Evolutionary conservation across 2,797 vertebrate species (phyloP).

Genomic region (Tinamus major): DNA sequence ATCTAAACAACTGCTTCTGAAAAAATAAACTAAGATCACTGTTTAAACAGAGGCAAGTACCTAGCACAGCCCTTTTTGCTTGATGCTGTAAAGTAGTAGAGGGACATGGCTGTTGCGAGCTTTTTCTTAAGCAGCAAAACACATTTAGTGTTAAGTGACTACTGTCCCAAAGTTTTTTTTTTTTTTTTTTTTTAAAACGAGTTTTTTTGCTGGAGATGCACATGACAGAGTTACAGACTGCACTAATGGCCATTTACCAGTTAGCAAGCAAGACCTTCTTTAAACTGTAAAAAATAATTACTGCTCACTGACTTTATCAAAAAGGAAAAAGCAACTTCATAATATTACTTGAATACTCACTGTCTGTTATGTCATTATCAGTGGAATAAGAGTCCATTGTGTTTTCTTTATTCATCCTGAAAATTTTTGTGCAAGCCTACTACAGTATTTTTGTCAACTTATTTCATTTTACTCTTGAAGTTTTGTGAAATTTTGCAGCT

Average conservation of each 20-base stretch:
- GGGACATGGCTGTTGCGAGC: background rate
- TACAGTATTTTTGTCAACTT: background rate
- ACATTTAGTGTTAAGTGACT: background rate
- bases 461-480: background rate
- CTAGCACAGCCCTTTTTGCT: background rate
- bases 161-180: background rate
- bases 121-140: background rate
- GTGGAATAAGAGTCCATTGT: background rate
- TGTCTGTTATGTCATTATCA: background rate
- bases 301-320: background rate
- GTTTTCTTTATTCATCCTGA: background rate
- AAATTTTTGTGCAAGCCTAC: background rate
- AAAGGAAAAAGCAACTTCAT: background rate
- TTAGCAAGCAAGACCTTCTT: background rate
- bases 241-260: background rate
- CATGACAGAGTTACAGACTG: background rate
- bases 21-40: background rate
- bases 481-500: background rate
- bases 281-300: background rate
- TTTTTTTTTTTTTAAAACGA: too few relatives aligned
- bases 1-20: background rate
- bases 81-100: background rate
- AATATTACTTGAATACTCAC: background rate
- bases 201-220: background rate
- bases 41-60: background rate